Evolutionary conservation across 1,140 invertebrate species (phyloP).

Genomic region (Leucophenga varia): DNA sequence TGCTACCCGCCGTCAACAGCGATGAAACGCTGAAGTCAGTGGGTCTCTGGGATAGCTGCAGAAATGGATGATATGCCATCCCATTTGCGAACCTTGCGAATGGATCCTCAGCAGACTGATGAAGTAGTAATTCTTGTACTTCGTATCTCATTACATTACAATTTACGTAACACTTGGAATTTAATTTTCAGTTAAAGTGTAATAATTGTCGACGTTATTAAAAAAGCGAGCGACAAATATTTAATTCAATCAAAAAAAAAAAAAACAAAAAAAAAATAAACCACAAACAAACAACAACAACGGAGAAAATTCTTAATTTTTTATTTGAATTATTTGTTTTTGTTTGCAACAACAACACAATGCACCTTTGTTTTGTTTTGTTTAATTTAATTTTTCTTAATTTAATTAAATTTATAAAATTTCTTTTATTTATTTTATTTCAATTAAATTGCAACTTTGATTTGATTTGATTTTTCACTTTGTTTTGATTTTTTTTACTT

Average conservation of each 20-base stretch:
- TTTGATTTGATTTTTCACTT: no score
- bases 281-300: no score
- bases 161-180: constrained; percentile 20
- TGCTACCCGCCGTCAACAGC: constrained; percentile 71
- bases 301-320: no score
- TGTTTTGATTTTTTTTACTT: constrained; percentile 8
- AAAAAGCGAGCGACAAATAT: constrained; percentile 9
- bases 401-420: neutral
- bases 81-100: constrained; percentile 63
- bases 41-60: constrained; percentile 72
- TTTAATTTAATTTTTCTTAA: neutral
- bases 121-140: constrained; percentile 63
- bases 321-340: no score
- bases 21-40: constrained; percentile 92
- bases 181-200: no score
- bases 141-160: constrained; percentile 60
- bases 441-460: no score
- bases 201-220: no score
- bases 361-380: no score
- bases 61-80: constrained; percentile 70
- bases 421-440: neutral
- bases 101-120: constrained; percentile 66
- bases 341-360: no score
- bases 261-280: no score
- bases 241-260: constrained; percentile 4